Evolutionary conservation across 2,797 vertebrate species (phyloP).

Genomic region (Melanotaenia pygmaea): DNA sequence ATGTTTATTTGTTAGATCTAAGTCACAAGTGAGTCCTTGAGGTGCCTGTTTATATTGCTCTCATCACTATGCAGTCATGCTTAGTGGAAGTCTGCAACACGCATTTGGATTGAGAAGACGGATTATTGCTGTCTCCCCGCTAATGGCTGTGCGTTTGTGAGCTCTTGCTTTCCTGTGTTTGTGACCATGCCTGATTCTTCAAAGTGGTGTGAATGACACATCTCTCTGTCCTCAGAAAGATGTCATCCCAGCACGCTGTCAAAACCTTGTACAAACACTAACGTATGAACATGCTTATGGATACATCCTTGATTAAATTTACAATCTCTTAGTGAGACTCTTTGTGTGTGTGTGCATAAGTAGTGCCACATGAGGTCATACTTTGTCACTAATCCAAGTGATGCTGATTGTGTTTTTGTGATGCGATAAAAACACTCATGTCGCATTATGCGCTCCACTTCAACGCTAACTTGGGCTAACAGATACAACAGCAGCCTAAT

Average conservation of each 20-base stretch:
- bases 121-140: constrained; percentile 32
- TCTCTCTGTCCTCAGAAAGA: constrained; percentile 41
- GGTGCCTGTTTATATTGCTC: constrained; percentile 26
- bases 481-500: constrained; percentile 39
- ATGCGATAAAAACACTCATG: constrained; percentile 23
- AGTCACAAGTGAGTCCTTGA: constrained; percentile 25
- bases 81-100: constrained; percentile 37
- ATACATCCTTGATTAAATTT: constrained; percentile 10
- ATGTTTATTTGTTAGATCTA: constrained; percentile 23
- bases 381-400: constrained; percentile 1
- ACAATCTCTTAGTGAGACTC: not conserved
- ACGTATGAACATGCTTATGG: not conserved
- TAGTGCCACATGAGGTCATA: not conserved
- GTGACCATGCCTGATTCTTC: constrained; percentile 19
- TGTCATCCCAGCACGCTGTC: constrained; percentile 40
- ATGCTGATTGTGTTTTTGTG: constrained; percentile 13
- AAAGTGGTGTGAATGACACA: constrained; percentile 40
- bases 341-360: not conserved
- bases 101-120: constrained; percentile 32
- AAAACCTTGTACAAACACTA: constrained; percentile 24
- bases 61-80: constrained; percentile 35
- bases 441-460: constrained; percentile 11
- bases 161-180: constrained; percentile 6
- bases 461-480: constrained; percentile 29
- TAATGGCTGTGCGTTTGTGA: constrained; percentile 25